Conservation (phyloP, 2,113 vertebrate species). For the Gasterosteus nipponicus region DNA sequence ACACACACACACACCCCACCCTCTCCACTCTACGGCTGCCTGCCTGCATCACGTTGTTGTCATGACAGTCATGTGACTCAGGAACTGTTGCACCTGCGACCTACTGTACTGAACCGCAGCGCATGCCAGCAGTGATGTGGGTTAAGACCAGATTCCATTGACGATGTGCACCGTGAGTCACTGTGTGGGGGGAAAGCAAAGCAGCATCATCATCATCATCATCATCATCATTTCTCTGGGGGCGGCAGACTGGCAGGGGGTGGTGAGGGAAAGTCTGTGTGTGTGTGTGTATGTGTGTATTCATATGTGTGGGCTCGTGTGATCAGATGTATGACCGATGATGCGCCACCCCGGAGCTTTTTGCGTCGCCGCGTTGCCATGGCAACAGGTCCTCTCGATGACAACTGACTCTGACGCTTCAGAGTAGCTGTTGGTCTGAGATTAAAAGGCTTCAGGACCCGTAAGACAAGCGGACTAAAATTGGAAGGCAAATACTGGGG, state of each 20-base stretch:
- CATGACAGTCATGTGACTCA: slow-evolving; percentile 51
- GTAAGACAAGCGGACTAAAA: slow-evolving; percentile 1
- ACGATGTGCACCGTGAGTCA: slow-evolving; percentile 45
- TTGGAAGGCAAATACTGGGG: neutral
- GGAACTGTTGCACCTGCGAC: slow-evolving; percentile 61
- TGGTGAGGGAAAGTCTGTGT: neutral
- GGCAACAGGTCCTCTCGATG: slow-evolving; percentile 70
- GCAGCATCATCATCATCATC: slow-evolving; percentile 43
- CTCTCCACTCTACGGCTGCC: neutral
- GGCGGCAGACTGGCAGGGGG: slow-evolving; percentile 28
- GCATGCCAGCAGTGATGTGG: slow-evolving; percentile 12
- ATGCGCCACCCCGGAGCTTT: slow-evolving; percentile 39
- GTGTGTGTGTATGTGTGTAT: neutral
- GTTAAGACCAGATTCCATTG: slow-evolving; percentile 15
- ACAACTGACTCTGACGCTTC: slow-evolving; percentile 38
- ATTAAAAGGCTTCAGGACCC: slow-evolving; percentile 24
- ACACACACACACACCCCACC: neutral
- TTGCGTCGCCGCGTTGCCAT: slow-evolving; percentile 51
- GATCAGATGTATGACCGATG: slow-evolving; percentile 18
- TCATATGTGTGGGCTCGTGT: slow-evolving; percentile 32
- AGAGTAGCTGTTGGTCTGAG: slow-evolving; percentile 27
- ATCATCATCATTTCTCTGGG: slow-evolving; percentile 28
- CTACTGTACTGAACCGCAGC: slow-evolving; percentile 50
- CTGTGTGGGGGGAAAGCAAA: slow-evolving; percentile 43
- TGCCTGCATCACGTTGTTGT: slow-evolving; percentile 25